Base-by-base conservation (phyloP, 2,113 vertebrate genomes). In the Machaerirhynchus nigripectus region DNA sequence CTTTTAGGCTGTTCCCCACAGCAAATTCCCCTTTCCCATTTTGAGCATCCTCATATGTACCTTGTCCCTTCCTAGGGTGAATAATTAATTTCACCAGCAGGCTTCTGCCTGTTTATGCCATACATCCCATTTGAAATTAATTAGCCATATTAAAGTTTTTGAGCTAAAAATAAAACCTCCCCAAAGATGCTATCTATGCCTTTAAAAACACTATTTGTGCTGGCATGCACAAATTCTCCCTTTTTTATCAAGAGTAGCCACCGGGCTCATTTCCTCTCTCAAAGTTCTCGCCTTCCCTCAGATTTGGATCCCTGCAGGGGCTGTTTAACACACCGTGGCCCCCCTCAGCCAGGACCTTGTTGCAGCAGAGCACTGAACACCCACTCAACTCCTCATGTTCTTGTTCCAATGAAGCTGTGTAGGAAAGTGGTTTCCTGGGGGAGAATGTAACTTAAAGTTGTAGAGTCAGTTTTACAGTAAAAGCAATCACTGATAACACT, bases 41-140 rank as follows among this genome's bases (percentile, higher is more conserved):
- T 30, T 69, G 13, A 90, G 33, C 40, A 84, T 84, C 53, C 49
- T 75, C 39, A 44, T n/a, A 70, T 18, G 82, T 17, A 94, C 68
- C 82, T 93, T 91, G 60, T 76, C 83, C 76, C 37, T 93, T 96
- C 87, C 82, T 56, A 82, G 42, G 28, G 82, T 91, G 94, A 94
- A 86, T 84, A 97, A 96, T 94, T 95, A 91, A 94, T 95, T 83
- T 87, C 89, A 84, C 56, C 94, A 95, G 89, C 84, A 91, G 81
- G 75, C 84, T 93, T 60, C 95, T 96, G 71, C 71, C 64, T 95
- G 68, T 69, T 94, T 95, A 39, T 73, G 75, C 67, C 71, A 57
- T 49, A 65, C 67, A 89, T 59, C 39, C 67, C 61, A 84, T 84
- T 47, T 81, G 61, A 95, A 96, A 76, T 88, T 92, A 95, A 95